Evolutionary conservation across 2,113 vertebrate species (phyloP).

Genomic region (Cariama cristata): DNA sequence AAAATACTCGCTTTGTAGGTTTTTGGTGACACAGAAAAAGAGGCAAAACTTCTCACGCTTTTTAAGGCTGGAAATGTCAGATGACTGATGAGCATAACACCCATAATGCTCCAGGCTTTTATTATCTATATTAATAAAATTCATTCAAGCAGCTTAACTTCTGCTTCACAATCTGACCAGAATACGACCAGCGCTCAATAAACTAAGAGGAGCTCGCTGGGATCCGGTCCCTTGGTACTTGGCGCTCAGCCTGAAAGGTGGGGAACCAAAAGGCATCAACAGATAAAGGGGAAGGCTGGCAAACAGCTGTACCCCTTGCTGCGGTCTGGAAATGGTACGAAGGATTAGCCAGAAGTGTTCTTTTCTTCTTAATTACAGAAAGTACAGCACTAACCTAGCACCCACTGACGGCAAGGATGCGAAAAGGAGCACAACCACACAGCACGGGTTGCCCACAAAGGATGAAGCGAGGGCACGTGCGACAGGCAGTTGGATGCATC

Average conservation of each 20-base stretch:
- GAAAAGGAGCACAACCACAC: background rate
- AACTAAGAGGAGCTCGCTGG: background rate
- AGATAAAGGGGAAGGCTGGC: background rate
- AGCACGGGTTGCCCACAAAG: background rate
- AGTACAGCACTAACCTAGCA: too few species aligned
- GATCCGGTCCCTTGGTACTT: background rate
- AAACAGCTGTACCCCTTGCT: background rate
- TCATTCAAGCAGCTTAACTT: background rate
- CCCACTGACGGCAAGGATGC: background rate
- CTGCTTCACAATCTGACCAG: background rate
- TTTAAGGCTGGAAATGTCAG: background rate
- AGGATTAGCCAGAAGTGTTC: background rate
- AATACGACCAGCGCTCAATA: background rate
- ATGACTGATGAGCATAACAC: background rate
- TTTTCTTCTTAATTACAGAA: background rate
- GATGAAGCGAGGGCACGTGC: rapidly evolving
- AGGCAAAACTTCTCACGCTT: background rate
- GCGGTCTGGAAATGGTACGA: rapidly evolving
- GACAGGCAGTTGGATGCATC: background rate
- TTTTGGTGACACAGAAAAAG: background rate
- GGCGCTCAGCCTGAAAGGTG: background rate
- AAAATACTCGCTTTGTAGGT: background rate
- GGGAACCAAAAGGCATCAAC: background rate
- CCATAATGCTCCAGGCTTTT: background rate
- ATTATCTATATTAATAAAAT: background rate